Base-by-base conservation (phyloP, 2,797 vertebrate species). In the Hippoglossus hippoglossus region DNA sequence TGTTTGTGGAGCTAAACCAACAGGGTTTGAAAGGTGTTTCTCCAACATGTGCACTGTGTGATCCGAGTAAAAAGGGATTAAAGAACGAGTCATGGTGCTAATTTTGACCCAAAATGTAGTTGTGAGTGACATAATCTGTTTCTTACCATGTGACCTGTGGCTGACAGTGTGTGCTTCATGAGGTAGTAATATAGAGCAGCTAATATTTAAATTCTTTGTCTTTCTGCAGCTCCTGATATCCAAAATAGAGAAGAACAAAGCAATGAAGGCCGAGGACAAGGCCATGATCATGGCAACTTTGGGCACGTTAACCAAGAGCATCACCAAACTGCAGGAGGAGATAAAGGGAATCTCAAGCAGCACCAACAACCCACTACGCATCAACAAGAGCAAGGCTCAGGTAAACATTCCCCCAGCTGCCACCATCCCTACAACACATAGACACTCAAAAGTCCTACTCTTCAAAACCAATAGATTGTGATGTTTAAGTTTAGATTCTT, bases 181-280 rank as follows among this genome's bases (percentile, higher is more conserved):
- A 34, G 28, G 28, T 7, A 28, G 28, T 28, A 28, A 28, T 28
- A 0, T 5, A 7, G 50, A 24, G 50, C 11, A 1, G 9, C 1
- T 39, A 6, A 46, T 47, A 39, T 13, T 49, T 25, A 6, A 52
- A 56, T 21, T 6, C 6, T 69, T 0, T 12, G 6, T 31, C 28
- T 31, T 8, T 31, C n/a, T 1, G 0, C 82, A 99, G 98, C 96
- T 99, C 87, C 93, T 99, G 79, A 99, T 99, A 89, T 96, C 96
- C 87, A 99, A 96, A 91, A 86, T 99, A 71, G 98, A 99, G 88
- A 99, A 98, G 90, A 99, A 98, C 86, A 99, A 98, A 94, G 54
- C 90, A 9, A 96, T 97, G 94, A 99, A 97, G 82, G 92, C 94
- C 9, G 98, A 99, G 87, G 98, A 99, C 77, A 99, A 98, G 93